Conservation (phyloP, 2,888 invertebrate species). For the Chirona hameri region DNA sequence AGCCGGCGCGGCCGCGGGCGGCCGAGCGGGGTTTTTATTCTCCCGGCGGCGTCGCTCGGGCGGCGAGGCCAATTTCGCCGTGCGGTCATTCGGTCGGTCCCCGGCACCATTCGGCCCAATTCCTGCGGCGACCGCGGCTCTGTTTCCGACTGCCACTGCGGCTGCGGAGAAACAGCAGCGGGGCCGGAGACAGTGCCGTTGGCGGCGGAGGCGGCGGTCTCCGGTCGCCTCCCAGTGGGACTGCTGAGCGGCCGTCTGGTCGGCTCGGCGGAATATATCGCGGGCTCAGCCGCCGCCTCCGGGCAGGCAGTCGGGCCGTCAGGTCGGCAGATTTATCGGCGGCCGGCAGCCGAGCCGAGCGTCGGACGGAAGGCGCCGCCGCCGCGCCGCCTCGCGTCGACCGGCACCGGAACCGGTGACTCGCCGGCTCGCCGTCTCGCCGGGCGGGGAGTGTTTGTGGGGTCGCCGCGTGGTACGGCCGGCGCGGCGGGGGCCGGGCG, state of each 20-base stretch:
- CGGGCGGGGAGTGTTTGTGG: background rate
- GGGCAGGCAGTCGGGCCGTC: background rate
- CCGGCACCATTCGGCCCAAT: no score
- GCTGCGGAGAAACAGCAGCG: no score
- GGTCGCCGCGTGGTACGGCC: no score
- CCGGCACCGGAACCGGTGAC: background rate
- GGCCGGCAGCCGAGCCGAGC: background rate
- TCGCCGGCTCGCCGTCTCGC: background rate
- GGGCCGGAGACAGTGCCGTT: no score
- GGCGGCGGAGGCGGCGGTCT: no score
- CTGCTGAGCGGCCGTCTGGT: background rate
- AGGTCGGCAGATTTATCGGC: background rate
- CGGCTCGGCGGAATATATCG: background rate
- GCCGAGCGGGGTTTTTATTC: background rate
- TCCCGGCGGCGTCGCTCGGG: background rate
- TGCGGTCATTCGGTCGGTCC: no score
- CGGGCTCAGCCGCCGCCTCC: background rate
- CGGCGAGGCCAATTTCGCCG: background rate
- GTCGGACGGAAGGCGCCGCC: background rate
- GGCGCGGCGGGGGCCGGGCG: no score
- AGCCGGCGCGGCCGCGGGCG: background rate
- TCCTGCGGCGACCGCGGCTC: no score
- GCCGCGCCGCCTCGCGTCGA: background rate
- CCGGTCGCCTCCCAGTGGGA: no score
- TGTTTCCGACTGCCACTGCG: no score